Percentiles rank a stretch among this genome's conserved stretches.
Evolutionary conservation across 30 jellyfish, hydroid and myxozoan species (phyloP).

Genomic region (Aurelia aurita): DNA sequence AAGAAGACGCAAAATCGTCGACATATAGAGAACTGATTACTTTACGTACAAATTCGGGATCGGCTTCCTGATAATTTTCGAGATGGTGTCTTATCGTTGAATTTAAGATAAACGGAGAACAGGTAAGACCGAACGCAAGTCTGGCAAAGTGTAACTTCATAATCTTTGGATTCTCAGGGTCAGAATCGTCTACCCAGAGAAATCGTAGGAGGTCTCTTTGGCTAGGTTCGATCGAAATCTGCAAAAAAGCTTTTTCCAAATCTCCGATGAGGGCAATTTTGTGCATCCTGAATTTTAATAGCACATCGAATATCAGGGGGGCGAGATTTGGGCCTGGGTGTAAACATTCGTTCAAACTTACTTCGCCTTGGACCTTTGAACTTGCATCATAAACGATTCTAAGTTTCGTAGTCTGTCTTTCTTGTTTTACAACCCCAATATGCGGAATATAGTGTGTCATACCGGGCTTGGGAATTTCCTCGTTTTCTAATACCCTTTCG

Average conservation of each 20-base stretch:
- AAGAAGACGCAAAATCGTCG: slow-evolving; percentile 18
- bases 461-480: background rate
- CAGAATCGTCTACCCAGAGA: slow-evolving; percentile 26
- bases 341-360: slow-evolving; percentile 20
- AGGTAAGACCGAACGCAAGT: slow-evolving; percentile 51
- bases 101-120: slow-evolving; percentile 39
- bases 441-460: slow-evolving; percentile 34
- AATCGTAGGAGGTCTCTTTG: slow-evolving; percentile 31
- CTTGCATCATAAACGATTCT: slow-evolving; percentile 56
- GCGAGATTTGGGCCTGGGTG: slow-evolving; percentile 42
- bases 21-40: slow-evolving; percentile 28
- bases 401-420: slow-evolving; percentile 19
- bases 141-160: slow-evolving; percentile 25
- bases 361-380: slow-evolving; percentile 21
- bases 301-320: slow-evolving; percentile 32
- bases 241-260: slow-evolving; percentile 43
- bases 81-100: slow-evolving; percentile 44
- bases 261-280: slow-evolving; percentile 46
- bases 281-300: slow-evolving; percentile 18
- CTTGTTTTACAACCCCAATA: slow-evolving; percentile 8
- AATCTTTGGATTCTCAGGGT: background rate
- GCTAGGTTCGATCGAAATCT: slow-evolving; percentile 11
- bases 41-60: slow-evolving; percentile 27
- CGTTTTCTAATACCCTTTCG: slow-evolving; percentile 5
- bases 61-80: background rate